A percentile compares a stretch with the other conserved stretches of the same genome.
These are phyloP conservation scores for Biston stratarius DNA, from an alignment of 2,888 invertebrate species.

Conservation along the genomic window DNA sequence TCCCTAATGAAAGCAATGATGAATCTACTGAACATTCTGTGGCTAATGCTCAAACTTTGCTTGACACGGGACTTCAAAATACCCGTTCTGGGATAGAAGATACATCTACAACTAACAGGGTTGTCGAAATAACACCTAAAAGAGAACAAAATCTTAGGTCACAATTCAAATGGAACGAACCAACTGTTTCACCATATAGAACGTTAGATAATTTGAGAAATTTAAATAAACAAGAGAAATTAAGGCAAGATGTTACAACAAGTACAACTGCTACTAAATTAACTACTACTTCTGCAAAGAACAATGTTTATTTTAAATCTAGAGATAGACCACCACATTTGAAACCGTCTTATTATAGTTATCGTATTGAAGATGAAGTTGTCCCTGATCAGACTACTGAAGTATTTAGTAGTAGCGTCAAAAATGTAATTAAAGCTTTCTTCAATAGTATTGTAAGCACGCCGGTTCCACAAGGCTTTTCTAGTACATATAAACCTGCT, in stretches of 20 bases:
- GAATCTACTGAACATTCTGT: slow-evolving; percentile 62
- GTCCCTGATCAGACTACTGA: slow-evolving; percentile 76
- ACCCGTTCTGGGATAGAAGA: slow-evolving; percentile 41
- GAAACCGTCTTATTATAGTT: slow-evolving; percentile 74
- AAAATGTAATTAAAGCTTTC: slow-evolving; percentile 75
- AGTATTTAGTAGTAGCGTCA: slow-evolving; percentile 72
- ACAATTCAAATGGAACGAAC: slow-evolving; percentile 65
- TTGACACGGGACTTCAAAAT: slow-evolving; percentile 60
- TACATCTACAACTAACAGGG: slow-evolving; percentile 42
- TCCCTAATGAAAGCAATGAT: slow-evolving; percentile 46
- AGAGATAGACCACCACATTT: slow-evolving; percentile 55
- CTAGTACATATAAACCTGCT: slow-evolving; percentile 53
- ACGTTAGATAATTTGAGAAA: slow-evolving; percentile 79
- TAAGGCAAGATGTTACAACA: slow-evolving; percentile 54
- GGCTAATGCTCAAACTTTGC: slow-evolving; percentile 58
- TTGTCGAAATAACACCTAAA: slow-evolving; percentile 48
- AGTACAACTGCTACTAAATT: slow-evolving; percentile 55
- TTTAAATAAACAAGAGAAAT: slow-evolving; percentile 52
- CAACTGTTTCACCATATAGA: slow-evolving; percentile 83
- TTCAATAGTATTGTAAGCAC: slow-evolving; percentile 66
- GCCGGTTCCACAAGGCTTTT: slow-evolving; percentile 49
- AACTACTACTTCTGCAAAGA: slow-evolving; percentile 50
- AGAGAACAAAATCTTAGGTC: slow-evolving; percentile 47
- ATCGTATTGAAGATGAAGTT: slow-evolving; percentile 71
- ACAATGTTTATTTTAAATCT: slow-evolving; percentile 45